phyloP scores from a whole-genome alignment of 2,888 invertebrate genomes.

The Agonopterix arenella region DNA sequence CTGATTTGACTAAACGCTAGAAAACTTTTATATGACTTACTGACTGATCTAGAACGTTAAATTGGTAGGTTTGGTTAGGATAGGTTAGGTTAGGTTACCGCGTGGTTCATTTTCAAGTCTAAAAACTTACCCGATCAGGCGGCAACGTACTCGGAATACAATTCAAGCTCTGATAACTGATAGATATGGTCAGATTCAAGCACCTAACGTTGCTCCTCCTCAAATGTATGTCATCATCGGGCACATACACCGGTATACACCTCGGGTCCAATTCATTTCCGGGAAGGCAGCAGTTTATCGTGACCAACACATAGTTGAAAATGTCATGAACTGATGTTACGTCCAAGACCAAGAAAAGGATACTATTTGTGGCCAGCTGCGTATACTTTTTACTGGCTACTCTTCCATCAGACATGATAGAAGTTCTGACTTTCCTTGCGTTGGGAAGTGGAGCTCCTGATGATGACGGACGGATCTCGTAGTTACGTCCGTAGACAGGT shows the following conservation, averaged over 20 bases:
- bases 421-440: constrained; percentile 7
- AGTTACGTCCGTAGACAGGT: constrained; percentile 4
- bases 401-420: constrained; percentile 3
- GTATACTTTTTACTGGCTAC: constrained; percentile 7
- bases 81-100: constrained; percentile 1
- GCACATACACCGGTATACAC: constrained; percentile 31
- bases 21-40: no score
- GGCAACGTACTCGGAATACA: constrained; percentile 25
- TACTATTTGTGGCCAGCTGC: not conserved
- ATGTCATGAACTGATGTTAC: constrained; percentile 16
- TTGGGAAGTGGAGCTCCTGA: constrained; percentile 9
- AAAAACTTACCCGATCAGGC: constrained; percentile 26
- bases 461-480: constrained; percentile 1
- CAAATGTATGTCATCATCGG: constrained; percentile 30
- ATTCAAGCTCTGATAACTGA: constrained; percentile 36
- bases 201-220: constrained; percentile 30
- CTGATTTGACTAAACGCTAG: no score
- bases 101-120: no score
- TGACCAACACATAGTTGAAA: constrained; percentile 14
- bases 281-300: constrained; percentile 11
- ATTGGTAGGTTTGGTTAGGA: no score
- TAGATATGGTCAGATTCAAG: constrained; percentile 35
- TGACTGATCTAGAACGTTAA: no score
- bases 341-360: constrained; percentile 12
- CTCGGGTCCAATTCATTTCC: constrained; percentile 17